Evolutionary conservation across 2,113 vertebrate species (phyloP), one percentile per base, ranked within the genome.

Genomic region (Onychostoma macrolepis): DNA sequence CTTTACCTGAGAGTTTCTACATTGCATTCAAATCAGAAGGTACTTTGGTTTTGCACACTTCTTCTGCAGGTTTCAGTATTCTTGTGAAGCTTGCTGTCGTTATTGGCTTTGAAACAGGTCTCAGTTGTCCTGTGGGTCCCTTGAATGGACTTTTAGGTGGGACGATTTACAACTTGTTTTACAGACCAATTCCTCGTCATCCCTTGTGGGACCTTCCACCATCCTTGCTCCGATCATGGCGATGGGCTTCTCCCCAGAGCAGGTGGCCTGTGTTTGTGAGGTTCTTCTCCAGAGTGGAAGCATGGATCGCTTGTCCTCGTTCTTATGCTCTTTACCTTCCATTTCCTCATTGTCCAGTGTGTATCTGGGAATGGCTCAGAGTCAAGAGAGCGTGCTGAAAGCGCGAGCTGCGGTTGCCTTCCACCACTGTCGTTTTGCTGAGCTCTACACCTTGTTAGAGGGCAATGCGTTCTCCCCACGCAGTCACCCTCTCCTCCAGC

Each of bases 401-500:
- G 95, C 94, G 0, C 88, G 82, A 71, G 93, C 94, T 0, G 90
- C 91, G 0, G 92, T 94, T 77, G 94, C 94, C 65, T 95, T 95
- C 88, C 93, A 94, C 88, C 92, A 93, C 86, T 93, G 94, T n/a
- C 89, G 83, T 79, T 95, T 94, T 84, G 30, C 88, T 0, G 93
- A 94, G 65, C 93, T 95, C 79, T 95, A 94, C 87, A 26, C 86
- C 13, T 89, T 94, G 80, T 90, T 95, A 71, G 90, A 94, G 89
- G 87, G 91, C 56, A 93, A 93, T 87, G 83, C 80, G 53, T 95
- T 95, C 91, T 94, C 95, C 21, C 79, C 88, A 0, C 26, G 56
- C 81, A 95, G 92, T 89, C 95, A 94, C 87, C 87, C 89, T 0
- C 92, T 94, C 72, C 92, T 94, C 58, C 95, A 96, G 92, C 94